Percentiles rank a stretch among this genome's conserved stretches.
Evolutionary conservation across 2,888 invertebrate genomes (phyloP).

Genomic region (Uloborus plumipes): DNA sequence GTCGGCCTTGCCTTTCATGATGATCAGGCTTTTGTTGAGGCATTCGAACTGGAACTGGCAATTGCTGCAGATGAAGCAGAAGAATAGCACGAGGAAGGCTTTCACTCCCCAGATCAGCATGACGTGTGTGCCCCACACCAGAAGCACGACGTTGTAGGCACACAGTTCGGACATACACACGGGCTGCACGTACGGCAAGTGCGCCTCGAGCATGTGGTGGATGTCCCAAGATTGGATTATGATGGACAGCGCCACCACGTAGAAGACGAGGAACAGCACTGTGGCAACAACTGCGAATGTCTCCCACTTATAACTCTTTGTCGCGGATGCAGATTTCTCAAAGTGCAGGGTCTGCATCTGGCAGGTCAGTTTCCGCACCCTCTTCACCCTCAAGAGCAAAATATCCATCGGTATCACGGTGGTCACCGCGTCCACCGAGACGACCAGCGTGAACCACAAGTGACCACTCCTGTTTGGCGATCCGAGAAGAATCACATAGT

Average conservation of each 20-base stretch:
- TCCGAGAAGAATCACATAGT: slow-evolving; percentile 56
- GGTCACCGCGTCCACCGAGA: slow-evolving; percentile 62
- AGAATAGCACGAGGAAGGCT: slow-evolving; percentile 58
- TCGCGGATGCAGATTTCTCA: slow-evolving; percentile 43
- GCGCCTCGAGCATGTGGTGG: slow-evolving; percentile 61
- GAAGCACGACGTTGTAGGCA: slow-evolving; percentile 58
- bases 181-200: slow-evolving; percentile 57
- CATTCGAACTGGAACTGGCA: slow-evolving; percentile 61
- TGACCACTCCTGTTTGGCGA: slow-evolving; percentile 55
- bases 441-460: slow-evolving; percentile 59
- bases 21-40: slow-evolving; percentile 47
- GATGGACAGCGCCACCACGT: slow-evolving; percentile 58
- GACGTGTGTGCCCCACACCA: slow-evolving; percentile 60
- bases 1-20: slow-evolving; percentile 61
- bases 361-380: slow-evolving; percentile 51
- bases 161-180: slow-evolving; percentile 47
- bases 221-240: slow-evolving; percentile 64
- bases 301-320: slow-evolving; percentile 56
- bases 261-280: slow-evolving; percentile 51
- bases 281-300: slow-evolving; percentile 47
- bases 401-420: slow-evolving; percentile 63
- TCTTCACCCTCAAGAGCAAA: slow-evolving; percentile 32
- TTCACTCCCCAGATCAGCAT: slow-evolving; percentile 61
- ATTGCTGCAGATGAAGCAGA: slow-evolving; percentile 63
- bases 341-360: slow-evolving; percentile 55